Base-by-base conservation (phyloP, 2,113 vertebrate species). In the Lampris incognitus region DNA sequence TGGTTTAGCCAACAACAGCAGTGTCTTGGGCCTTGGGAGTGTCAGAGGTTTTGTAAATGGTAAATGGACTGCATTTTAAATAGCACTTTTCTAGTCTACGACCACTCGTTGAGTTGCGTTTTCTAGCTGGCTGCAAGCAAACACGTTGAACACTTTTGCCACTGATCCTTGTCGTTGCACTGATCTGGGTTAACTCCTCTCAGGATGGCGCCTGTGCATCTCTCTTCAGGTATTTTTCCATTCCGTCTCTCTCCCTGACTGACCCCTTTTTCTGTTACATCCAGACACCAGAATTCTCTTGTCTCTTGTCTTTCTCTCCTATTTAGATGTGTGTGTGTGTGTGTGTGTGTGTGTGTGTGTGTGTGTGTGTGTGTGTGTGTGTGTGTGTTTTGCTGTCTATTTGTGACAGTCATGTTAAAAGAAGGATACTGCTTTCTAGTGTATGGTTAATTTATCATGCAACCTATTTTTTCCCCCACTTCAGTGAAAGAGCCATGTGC, bases 151-250 rank as follows among this genome's bases (percentile, higher is more conserved):
- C 89, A 87, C 81, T 82, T 72, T 77, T 83, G 89, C 84, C 89
- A 81, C 88, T 79, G 85, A 88, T 87, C 85, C 82, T 84, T 83
- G 76, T 84, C 75, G 89, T 68, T 77, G 62, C 44, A 48, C 75
- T 5, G 61, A 79, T 72, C 54, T 74, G 83, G 89, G 85, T 87
- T 92, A 91, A 92, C 89, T 73, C 88, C 89, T 92, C 81, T 92
- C 76, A 90, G 91, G 89, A 93, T 93, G 91, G 91, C 86, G 72
- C 90, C 92, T 84, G 86, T 86, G 77, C 88, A 90, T 87, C 86
- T 89, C 89, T 91, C 90, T 88, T 74, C 92, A 94, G 94, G 93
- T 94, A 89, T 85, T 92, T 93, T 72, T 90, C 83, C 89, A 89
- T 88, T 68, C 9, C 38, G 83, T 56, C 51, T 56, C 52, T 69